phyloP scores from a whole-genome alignment of 2,888 invertebrate genomes.

The Aethes cnicana region DNA sequence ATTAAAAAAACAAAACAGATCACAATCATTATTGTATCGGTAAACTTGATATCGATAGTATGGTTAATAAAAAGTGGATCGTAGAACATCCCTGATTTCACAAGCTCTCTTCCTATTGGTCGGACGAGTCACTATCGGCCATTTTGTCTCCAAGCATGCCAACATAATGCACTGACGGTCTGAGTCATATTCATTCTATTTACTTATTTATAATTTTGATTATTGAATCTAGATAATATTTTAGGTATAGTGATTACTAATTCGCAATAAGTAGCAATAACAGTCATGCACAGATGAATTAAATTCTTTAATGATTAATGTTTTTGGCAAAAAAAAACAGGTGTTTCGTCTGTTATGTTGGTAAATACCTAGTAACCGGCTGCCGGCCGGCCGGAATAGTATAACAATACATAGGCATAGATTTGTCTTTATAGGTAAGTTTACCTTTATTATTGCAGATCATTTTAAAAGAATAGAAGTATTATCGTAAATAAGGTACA shows the following conservation, averaged over 20 bases:
- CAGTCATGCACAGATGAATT: too few species aligned
- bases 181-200: slow-evolving; percentile 6
- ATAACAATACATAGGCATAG: slow-evolving; percentile 30
- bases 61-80: not conserved
- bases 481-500: too few species aligned
- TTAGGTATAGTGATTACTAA: too few species aligned
- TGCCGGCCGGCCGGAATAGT: slow-evolving; percentile 41
- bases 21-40: too few species aligned
- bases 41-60: slow-evolving; percentile 49
- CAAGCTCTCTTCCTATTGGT: slow-evolving; percentile 56
- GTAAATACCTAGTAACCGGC: slow-evolving; percentile 39
- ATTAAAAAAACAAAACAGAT: too few species aligned
- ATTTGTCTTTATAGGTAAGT: slow-evolving; percentile 6
- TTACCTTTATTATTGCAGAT: too few species aligned
- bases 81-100: slow-evolving; percentile 37
- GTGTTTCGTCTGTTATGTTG: slow-evolving; percentile 51
- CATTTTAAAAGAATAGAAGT: too few species aligned
- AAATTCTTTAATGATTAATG: too few species aligned
- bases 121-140: slow-evolving; percentile 37
- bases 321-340: slow-evolving; percentile 46
- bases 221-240: too few species aligned
- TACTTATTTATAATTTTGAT: not conserved
- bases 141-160: slow-evolving; percentile 49
- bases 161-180: slow-evolving; percentile 42
- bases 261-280: too few species aligned